Percentiles rank a stretch among this genome's conserved stretches.
phyloP scores from a whole-genome alignment of 37 sponge, comb jelly and placozoan species.

The Hexactinellida sp. region DNA sequence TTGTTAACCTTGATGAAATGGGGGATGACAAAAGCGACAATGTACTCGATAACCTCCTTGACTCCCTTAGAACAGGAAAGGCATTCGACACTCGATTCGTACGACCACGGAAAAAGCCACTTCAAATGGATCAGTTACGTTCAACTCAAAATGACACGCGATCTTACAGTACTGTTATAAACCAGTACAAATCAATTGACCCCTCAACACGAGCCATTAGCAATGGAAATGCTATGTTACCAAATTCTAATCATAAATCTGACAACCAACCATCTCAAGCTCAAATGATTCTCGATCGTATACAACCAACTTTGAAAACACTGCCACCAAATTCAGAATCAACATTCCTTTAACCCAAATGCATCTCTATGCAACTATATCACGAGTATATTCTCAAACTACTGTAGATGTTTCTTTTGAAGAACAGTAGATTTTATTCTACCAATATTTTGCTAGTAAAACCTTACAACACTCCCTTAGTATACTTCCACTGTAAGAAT shows the following conservation, averaged over 20 bases:
- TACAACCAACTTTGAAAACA: neutral
- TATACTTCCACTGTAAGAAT: neutral
- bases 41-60: neutral
- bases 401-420: neutral
- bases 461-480: neutral
- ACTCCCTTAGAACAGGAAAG: neutral
- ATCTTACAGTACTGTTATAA: neutral
- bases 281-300: neutral
- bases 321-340: neutral
- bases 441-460: neutral
- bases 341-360: neutral
- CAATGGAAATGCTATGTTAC: neutral
- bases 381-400: neutral
- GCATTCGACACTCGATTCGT: constrained; percentile 13
- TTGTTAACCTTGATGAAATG: neutral
- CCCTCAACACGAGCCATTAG: neutral
- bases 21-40: constrained; percentile 10
- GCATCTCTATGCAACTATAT: neutral
- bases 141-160: neutral
- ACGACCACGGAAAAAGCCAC: neutral
- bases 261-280: neutral
- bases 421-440: constrained; percentile 11
- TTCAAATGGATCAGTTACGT: neutral
- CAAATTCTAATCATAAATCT: neutral
- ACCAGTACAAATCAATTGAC: neutral